phyloP scores from a whole-genome alignment of 2,113 vertebrate species.

The Lates calcarifer region DNA sequence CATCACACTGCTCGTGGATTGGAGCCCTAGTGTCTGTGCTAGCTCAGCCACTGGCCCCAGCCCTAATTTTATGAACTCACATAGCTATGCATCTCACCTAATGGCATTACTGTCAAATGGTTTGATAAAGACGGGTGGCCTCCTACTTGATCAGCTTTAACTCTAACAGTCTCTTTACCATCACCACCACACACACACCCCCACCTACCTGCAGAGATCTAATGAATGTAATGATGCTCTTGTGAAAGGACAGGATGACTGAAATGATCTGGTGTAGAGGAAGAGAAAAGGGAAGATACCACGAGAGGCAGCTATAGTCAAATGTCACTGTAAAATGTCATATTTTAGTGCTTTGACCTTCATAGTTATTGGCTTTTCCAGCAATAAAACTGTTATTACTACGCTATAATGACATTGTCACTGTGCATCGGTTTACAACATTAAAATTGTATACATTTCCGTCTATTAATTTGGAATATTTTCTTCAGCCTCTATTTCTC shows the following conservation, averaged over 20 bases:
- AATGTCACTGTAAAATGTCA: constrained; percentile 66
- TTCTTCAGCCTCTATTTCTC: not conserved
- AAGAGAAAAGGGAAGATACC: constrained; percentile 32
- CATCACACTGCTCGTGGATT: constrained; percentile 70
- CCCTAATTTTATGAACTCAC: constrained; percentile 79
- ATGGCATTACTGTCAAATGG: constrained; percentile 80
- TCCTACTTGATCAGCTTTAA: constrained; percentile 73
- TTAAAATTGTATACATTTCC: not conserved
- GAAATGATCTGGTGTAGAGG: constrained; percentile 34
- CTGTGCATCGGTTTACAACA: constrained; percentile 22
- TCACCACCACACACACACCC: constrained; percentile 5
- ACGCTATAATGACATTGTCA: constrained; percentile 32
- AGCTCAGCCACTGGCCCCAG: constrained; percentile 62
- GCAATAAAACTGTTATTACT: constrained; percentile 53
- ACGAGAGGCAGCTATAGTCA: constrained; percentile 43
- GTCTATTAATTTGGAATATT: not conserved
- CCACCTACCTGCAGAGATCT: constrained; percentile 52
- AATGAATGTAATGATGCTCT: constrained; percentile 56
- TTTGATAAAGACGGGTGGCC: constrained; percentile 77
- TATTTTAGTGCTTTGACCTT: constrained; percentile 69
- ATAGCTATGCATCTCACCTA: constrained; percentile 82
- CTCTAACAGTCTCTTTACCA: constrained; percentile 44
- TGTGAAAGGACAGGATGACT: constrained; percentile 52
- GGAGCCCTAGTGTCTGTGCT: constrained; percentile 67
- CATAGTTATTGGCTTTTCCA: constrained; percentile 57